Evolutionary conservation across 1,140 invertebrate genomes (phyloP), one percentile per base, ranked within the genome.

Genomic region (Scaptomyza pallida): DNA sequence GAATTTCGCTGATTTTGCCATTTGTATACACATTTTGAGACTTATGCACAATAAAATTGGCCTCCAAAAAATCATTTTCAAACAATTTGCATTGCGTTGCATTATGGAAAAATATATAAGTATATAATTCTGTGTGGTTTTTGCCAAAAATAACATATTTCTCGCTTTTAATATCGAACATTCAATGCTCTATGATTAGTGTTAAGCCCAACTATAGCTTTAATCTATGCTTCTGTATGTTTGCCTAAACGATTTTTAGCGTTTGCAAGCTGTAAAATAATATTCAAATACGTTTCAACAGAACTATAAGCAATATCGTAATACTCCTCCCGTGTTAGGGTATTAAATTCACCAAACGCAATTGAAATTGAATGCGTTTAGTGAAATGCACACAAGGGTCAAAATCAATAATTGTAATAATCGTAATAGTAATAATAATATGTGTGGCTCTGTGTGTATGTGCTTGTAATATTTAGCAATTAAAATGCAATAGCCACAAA

Each of bases 401-500:
- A 65, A 64, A 72, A 72, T 57, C 62, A 67, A 67, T 54, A 60
- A 37, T 15, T 17, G 8, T 43, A 15, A 54, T 54, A 21, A 54
- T 37, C 37, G 19, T 21, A 54, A 54, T 16, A 35, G 50, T 16
- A 17, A 26, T 52, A 55, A 55, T 65, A 51, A 65, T 65, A 71
- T 55, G 52, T 55, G 37, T 26, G n/a, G n/a, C n/a, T n/a, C n/a
- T n/a, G n/a, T n/a, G n/a, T n/a, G n/a, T n/a, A n/a, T n/a, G n/a
- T n/a, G n/a, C n/a, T n/a, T n/a, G 63, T 57, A 65, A 64, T 71
- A 65, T 65, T 59, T 16, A 37, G 81, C 77, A 83, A 83, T 83
- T 83, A 85, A 86, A 86, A 72, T 69, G 68, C 63, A 65, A 73
- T 74, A 65, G 62, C 75, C 75, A 45, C 80, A 76, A 65, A 72